Conservation (phyloP, 2,888 invertebrate genomes). For the Drosophila buzzatii region DNA sequence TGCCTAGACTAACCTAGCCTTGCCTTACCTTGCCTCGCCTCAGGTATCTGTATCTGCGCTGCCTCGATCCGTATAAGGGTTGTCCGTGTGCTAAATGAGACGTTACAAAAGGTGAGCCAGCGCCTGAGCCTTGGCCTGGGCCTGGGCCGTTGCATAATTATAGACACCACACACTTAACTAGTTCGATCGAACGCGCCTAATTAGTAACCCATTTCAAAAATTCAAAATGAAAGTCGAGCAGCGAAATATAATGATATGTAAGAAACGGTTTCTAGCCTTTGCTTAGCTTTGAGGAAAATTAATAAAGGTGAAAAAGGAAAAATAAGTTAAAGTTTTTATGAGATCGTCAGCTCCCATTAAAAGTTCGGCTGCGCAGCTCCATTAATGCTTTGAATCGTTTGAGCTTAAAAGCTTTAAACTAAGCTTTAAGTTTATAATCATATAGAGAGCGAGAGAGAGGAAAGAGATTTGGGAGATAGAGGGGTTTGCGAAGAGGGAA, state of each 20-base stretch:
- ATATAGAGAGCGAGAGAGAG: background rate
- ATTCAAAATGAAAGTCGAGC: background rate
- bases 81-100: constrained; percentile 28
- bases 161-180: constrained; percentile 16
- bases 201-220: background rate
- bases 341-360: background rate
- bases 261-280: background rate
- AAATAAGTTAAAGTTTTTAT: background rate
- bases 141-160: constrained; percentile 33
- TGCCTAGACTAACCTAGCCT: background rate
- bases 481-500: no score
- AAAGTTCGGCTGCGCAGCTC: no score
- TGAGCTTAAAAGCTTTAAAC: no score
- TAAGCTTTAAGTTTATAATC: no score
- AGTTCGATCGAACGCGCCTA: constrained; percentile 1
- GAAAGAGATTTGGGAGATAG: background rate
- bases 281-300: background rate
- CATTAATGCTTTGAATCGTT: no score
- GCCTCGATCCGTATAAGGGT: constrained; percentile 37
- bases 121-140: constrained; percentile 6
- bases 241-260: background rate
- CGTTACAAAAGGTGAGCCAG: constrained; percentile 35
- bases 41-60: background rate
- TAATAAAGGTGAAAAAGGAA: no score
- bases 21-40: background rate